phyloP scores from a whole-genome alignment of 2,113 vertebrate species.

The Hymenochirus boettgeri region DNA sequence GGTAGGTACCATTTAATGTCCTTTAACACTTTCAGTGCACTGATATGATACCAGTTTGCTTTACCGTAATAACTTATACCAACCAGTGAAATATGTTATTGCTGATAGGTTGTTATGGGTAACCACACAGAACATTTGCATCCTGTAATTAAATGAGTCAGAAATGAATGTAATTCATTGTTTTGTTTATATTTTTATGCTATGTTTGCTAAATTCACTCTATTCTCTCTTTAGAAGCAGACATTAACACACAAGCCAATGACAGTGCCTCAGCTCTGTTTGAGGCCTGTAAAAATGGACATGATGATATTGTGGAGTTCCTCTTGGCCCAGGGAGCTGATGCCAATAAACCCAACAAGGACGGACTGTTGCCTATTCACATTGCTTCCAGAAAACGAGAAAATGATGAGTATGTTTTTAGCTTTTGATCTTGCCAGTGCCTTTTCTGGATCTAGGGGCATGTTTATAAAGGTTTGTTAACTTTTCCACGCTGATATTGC shows the following conservation, averaged over 20 bases:
- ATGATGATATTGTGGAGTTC: constrained; percentile 68
- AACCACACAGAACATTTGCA: too few relatives aligned
- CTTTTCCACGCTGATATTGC: too few relatives aligned
- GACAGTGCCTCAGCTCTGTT: constrained; percentile 82
- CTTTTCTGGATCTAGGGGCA: background rate
- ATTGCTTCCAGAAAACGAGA: constrained; percentile 77
- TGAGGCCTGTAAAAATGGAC: constrained; percentile 86
- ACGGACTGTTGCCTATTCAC: constrained; percentile 81
- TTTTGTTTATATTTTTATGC: too few relatives aligned
- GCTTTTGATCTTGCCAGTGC: background rate
- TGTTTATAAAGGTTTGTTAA: too few relatives aligned
- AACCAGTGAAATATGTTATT: too few relatives aligned
- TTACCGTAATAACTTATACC: too few relatives aligned
- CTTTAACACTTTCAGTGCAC: too few relatives aligned
- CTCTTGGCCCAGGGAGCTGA: constrained; percentile 81
- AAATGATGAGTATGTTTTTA: constrained; percentile 69
- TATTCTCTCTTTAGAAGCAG: constrained; percentile 67
- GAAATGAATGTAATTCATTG: too few relatives aligned
- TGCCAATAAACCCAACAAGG: constrained; percentile 80
- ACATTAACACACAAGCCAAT: constrained; percentile 81
- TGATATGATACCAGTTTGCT: too few relatives aligned
- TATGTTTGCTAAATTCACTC: too few relatives aligned
- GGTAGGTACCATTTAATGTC: constrained; percentile 60
- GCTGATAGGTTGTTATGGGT: too few relatives aligned
- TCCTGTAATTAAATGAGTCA: too few relatives aligned